Evolutionary conservation across 2,888 invertebrate genomes (phyloP).

Genomic region (Drosophila sordidula): DNA sequence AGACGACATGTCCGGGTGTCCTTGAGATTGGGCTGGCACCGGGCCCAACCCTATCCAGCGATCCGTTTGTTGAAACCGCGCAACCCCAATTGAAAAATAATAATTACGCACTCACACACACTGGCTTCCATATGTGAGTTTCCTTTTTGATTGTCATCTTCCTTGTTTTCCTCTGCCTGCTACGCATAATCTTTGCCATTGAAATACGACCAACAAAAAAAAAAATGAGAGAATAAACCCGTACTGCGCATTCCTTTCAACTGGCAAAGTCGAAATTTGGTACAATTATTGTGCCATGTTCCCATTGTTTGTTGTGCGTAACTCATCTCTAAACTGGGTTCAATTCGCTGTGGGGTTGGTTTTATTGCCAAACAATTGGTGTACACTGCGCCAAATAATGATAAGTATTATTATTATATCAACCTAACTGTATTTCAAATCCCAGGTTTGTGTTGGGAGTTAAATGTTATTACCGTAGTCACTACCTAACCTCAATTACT

Average conservation of each 20-base stretch:
- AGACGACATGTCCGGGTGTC: slow-evolving; percentile 58
- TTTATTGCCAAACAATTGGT: slow-evolving; percentile 34
- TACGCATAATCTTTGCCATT: slow-evolving; percentile 63
- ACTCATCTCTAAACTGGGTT: slow-evolving; percentile 51
- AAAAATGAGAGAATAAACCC: slow-evolving; percentile 7
- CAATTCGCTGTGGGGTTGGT: slow-evolving; percentile 59
- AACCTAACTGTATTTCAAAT: too few relatives aligned
- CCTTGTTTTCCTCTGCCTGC: slow-evolving; percentile 13
- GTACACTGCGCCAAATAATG: slow-evolving; percentile 39
- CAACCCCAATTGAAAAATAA: slow-evolving; percentile 64
- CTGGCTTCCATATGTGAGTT: slow-evolving; percentile 23
- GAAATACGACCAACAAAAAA: slow-evolving; percentile 22
- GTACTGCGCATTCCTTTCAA: slow-evolving; percentile 62
- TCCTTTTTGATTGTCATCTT: slow-evolving; percentile 54
- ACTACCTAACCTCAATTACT: too few relatives aligned
- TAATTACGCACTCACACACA: slow-evolving; percentile 62
- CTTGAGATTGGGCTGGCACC: slow-evolving; percentile 52
- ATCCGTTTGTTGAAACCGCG: slow-evolving; percentile 50
- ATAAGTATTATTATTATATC: neutral
- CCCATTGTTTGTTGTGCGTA: slow-evolving; percentile 44
- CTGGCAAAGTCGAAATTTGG: slow-evolving; percentile 56
- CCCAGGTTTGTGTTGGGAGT: too few relatives aligned
- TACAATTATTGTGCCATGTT: slow-evolving; percentile 57
- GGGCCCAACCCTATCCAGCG: slow-evolving; percentile 54
- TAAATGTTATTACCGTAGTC: too few relatives aligned